phyloP scores from a whole-genome alignment of 2,888 invertebrate genomes.

The Pammene aurita region DNA sequence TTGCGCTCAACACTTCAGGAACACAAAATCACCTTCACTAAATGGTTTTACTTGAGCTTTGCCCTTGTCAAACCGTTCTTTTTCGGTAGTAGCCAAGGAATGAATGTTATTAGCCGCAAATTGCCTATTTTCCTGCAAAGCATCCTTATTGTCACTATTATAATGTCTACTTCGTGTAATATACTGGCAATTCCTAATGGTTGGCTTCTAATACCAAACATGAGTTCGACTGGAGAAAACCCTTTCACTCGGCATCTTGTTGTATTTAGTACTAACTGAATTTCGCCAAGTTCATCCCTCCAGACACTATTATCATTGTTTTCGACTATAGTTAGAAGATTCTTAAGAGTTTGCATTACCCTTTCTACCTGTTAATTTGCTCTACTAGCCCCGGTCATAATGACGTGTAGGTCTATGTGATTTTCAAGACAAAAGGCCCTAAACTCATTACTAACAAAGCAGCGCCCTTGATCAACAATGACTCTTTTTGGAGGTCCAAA shows the following conservation, averaged over 20 bases:
- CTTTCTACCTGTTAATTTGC: slow-evolving; percentile 20
- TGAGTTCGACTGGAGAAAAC: slow-evolving; percentile 17
- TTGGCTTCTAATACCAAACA: slow-evolving; percentile 36
- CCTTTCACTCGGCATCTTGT: slow-evolving; percentile 16
- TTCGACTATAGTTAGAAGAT: slow-evolving; percentile 14
- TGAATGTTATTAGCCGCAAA: slow-evolving; percentile 7
- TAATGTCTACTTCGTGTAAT: neutral
- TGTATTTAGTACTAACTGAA: slow-evolving; percentile 25
- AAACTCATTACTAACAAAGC: slow-evolving; percentile 35
- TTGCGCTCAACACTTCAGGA: slow-evolving; percentile 17
- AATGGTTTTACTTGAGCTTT: no score
- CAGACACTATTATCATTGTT: slow-evolving; percentile 1
- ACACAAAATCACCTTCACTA: slow-evolving; percentile 18
- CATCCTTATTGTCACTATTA: no score
- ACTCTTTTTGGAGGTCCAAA: slow-evolving; percentile 30
- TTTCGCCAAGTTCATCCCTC: slow-evolving; percentile 17
- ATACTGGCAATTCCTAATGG: slow-evolving; percentile 20
- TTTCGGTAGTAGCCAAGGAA: neutral
- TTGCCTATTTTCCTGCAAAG: neutral
- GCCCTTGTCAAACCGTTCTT: slow-evolving; percentile 7
- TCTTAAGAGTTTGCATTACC: slow-evolving; percentile 18
- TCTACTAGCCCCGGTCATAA: slow-evolving; percentile 24
- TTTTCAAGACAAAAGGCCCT: slow-evolving; percentile 35
- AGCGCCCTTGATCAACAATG: slow-evolving; percentile 41
- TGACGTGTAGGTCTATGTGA: slow-evolving; percentile 40